phyloP scores from a whole-genome alignment of 2,888 invertebrate species.

The Steinernema scapterisci region DNA sequence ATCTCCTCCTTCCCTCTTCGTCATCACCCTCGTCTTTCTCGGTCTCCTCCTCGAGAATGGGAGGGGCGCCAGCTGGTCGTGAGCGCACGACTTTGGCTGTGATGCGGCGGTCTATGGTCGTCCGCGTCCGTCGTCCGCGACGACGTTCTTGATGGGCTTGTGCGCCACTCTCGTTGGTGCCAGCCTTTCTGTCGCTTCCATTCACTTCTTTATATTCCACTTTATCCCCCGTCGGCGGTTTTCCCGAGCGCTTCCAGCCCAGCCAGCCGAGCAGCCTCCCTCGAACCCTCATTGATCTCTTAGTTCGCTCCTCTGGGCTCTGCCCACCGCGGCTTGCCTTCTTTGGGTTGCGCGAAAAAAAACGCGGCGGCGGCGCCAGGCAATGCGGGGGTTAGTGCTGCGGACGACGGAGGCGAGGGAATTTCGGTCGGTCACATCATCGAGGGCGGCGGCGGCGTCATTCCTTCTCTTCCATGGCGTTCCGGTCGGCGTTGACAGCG shows the following conservation, averaged over 20 bases:
- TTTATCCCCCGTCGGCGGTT: slow-evolving; percentile 22
- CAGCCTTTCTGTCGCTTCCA: slow-evolving; percentile 10
- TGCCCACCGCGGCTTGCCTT: neutral
- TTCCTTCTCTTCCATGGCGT: slow-evolving; percentile 25
- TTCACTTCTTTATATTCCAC: slow-evolving; percentile 30
- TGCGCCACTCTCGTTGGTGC: slow-evolving; percentile 31
- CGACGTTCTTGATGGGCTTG: neutral
- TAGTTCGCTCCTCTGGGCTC: neutral
- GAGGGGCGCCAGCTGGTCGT: slow-evolving; percentile 20
- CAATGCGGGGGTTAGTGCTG: slow-evolving; percentile 20
- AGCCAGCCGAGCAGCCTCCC: neutral
- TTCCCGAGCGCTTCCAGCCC: slow-evolving; percentile 8
- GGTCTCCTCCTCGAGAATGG: slow-evolving; percentile 22
- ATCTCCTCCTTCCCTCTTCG: neutral
- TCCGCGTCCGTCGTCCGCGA: too few relatives aligned
- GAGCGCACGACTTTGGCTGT: slow-evolving; percentile 7
- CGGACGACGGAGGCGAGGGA: slow-evolving; percentile 15
- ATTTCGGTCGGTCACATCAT: slow-evolving; percentile 32
- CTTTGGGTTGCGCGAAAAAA: slow-evolving; percentile 29
- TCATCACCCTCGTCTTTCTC: neutral
- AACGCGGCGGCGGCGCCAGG: slow-evolving; percentile 24
- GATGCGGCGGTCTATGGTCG: too few relatives aligned
- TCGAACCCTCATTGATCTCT: slow-evolving; percentile 26
- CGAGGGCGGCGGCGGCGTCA: slow-evolving; percentile 7
- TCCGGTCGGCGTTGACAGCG: slow-evolving; percentile 31